Base-by-base conservation (phyloP, 2,113 vertebrate species). In the Megaleporinus macrocephalus region DNA sequence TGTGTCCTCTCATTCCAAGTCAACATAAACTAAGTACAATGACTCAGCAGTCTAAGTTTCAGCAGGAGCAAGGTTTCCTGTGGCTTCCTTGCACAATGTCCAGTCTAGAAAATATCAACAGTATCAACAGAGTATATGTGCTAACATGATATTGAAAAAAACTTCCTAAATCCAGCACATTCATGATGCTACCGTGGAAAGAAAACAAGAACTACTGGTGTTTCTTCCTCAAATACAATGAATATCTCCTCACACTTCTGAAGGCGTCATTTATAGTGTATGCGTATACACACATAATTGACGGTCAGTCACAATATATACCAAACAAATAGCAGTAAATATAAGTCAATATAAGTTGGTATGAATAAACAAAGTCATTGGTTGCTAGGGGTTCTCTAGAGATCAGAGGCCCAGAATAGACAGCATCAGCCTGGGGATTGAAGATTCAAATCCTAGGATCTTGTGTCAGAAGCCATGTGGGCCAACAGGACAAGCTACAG, bases 391-490 rank as follows among this genome's bases (percentile, higher is more conserved):
- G 63, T 88, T 88, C 89, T n/a, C 82, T 20, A 81, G 91, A 86
- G 86, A 86, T 80, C 53, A 65, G 88, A 87, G 79, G 89, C 90
- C 91, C 89, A 93, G 90, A 94, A 94, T 91, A 94, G 91, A 91
- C 85, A 84, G 77, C 16, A 84, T 85, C 83, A 84, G 85, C 87
- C 83, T 80, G 80, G 86, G 91, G 90, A 92, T 92, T 87, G 86
- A 85, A 80, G 87, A 84, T 88, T 91, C 90, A 94, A 93, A 93
- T 92, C 91, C 92, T 76, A 84, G 91, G 91, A 93, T 92, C 90
- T 93, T 90, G 89, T 93, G 89, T 90, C 89, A 88, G 41, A 83
- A 88, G 69, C 85, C 49, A 51, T 73, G 30, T 68, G 69, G 68
- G 82, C 69, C 51, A 80, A 76, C 62, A 75, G 65, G 76, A 47